A percentile compares a stretch with the other conserved stretches of the same genome.
Evolutionary conservation across 2,888 invertebrate species (phyloP).

Genomic region (Pocota personata): DNA sequence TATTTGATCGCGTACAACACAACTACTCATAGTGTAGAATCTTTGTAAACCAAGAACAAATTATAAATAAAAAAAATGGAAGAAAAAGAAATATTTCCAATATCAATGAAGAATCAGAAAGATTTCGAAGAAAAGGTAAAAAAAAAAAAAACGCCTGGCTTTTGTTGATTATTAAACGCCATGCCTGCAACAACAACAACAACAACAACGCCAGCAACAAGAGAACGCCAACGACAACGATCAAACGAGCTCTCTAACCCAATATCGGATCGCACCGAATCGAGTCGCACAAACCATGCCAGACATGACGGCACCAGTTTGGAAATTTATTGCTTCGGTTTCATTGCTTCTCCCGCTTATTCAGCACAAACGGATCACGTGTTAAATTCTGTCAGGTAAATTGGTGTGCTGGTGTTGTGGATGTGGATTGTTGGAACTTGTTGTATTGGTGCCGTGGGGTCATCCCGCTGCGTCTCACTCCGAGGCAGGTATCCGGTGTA

Average conservation of each 20-base stretch:
- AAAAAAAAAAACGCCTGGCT: constrained; percentile 63
- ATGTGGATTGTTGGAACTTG: constrained; percentile 37
- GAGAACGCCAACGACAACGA: constrained; percentile 68
- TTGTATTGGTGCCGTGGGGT: constrained; percentile 44
- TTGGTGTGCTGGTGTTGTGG: constrained; percentile 14
- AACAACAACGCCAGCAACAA: constrained; percentile 18
- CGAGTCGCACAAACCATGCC: constrained; percentile 74
- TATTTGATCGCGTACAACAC: background rate
- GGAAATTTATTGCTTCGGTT: constrained; percentile 75
- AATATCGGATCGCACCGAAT: constrained; percentile 69
- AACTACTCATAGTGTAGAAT: background rate
- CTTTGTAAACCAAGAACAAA: constrained; percentile 49
- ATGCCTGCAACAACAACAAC: constrained; percentile 45
- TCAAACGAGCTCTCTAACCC: constrained; percentile 63
- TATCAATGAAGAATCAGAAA: constrained; percentile 73
- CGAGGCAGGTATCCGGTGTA: constrained; percentile 63
- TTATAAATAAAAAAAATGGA: constrained; percentile 32
- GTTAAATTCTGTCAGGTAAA: constrained; percentile 73
- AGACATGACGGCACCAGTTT: constrained; percentile 76
- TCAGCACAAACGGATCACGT: constrained; percentile 74
- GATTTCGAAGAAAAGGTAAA: constrained; percentile 65
- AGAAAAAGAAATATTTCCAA: constrained; percentile 62
- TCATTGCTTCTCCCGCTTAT: constrained; percentile 72
- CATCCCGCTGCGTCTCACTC: constrained; percentile 55
- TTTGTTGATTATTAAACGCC: constrained; percentile 73